phyloP scores from a whole-genome alignment of 1,140 invertebrate genomes.

The Drosophila parabipectinata region DNA sequence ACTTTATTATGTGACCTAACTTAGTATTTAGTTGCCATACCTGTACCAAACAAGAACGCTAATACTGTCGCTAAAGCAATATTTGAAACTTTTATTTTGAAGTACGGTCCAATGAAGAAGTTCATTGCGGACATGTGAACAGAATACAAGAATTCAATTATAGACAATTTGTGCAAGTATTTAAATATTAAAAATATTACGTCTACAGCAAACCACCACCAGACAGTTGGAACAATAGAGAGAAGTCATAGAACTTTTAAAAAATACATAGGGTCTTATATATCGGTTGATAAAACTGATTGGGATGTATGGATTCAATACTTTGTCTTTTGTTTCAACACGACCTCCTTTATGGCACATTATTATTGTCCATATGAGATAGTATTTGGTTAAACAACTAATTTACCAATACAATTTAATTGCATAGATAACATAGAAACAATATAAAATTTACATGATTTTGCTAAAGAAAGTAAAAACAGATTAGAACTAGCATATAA shows the following conservation, averaged over 20 bases:
- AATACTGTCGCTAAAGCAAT: conserved; percentile 32
- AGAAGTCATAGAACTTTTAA: no score
- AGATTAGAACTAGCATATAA: no score
- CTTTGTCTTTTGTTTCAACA: no score
- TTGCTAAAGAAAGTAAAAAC: no score
- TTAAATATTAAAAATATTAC: conserved; percentile 30
- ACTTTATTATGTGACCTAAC: no score
- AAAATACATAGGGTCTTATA: no score
- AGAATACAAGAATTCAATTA: conserved; percentile 55
- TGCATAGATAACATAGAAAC: conserved; percentile 2
- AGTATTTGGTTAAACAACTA: conserved; percentile 17
- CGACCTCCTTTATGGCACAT: no score
- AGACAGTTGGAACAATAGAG: no score
- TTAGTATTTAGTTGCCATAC: conserved; percentile 19
- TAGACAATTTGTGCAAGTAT: conserved; percentile 31
- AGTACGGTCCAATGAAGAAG: conserved; percentile 17
- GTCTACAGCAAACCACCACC: conserved; percentile 6
- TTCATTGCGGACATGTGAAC: conserved; percentile 3
- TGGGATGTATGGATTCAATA: no score
- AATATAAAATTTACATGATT: not conserved
- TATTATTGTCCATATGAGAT: conserved; percentile 1
- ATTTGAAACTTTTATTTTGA: conserved; percentile 26
- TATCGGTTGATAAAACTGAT: no score
- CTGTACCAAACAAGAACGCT: conserved; percentile 39
- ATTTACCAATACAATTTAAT: conserved; percentile 11